Percentiles rank a stretch among this genome's conserved stretches.
Conservation (phyloP, 2,113 vertebrate genomes). For the Dicentrarchus labrax region DNA sequence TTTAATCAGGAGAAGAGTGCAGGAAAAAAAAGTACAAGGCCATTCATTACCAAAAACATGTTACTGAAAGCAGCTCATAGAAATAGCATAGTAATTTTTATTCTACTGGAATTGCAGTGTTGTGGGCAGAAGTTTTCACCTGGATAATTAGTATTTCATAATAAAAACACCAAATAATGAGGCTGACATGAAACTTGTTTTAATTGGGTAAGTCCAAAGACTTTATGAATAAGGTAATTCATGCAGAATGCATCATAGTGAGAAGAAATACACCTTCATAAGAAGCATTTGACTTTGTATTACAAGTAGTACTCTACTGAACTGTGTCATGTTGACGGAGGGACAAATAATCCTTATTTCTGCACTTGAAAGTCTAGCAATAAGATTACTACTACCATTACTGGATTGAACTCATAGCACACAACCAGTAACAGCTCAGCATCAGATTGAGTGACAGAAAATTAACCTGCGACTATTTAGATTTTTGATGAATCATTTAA, state of each 20-base stretch:
- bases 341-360: too few species aligned
- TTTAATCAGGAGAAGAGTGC: constrained; percentile 43
- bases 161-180: constrained; percentile 52
- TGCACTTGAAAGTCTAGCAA: too few species aligned
- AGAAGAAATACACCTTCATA: constrained; percentile 1
- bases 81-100: constrained; percentile 34
- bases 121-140: constrained; percentile 44
- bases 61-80: constrained; percentile 15
- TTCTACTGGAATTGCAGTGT: constrained; percentile 22
- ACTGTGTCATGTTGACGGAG: neutral
- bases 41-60: constrained; percentile 42
- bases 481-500: too few species aligned
- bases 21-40: constrained; percentile 13
- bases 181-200: constrained; percentile 20
- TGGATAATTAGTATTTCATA: constrained; percentile 45
- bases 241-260: constrained; percentile 10
- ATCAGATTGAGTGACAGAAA: neutral
- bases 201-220: constrained; percentile 26
- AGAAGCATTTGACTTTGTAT: neutral
- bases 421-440: neutral
- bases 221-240: neutral
- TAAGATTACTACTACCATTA: too few species aligned
- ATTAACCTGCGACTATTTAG: too few species aligned
- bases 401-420: neutral
- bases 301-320: neutral